These are phyloP conservation scores for Centropyge bicolor DNA, from an alignment of 2,797 vertebrate genomes.

Conservation along the genomic window DNA sequence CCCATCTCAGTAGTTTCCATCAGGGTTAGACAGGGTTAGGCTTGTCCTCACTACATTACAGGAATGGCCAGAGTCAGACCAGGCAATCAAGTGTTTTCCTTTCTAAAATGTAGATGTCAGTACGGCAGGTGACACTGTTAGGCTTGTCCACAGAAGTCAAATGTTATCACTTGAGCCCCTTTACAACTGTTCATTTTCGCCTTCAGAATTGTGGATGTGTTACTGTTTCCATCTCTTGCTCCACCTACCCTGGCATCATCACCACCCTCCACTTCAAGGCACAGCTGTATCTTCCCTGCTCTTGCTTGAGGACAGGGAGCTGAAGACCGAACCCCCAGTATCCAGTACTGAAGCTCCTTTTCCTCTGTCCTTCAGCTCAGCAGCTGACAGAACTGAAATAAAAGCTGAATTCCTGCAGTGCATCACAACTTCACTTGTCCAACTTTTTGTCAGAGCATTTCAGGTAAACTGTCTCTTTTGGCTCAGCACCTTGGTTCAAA, in stretches of 20 bases:
- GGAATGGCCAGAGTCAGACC: slow-evolving; percentile 1
- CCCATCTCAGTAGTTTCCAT: not conserved
- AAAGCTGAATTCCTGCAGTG: slow-evolving; percentile 9
- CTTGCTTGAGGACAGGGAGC: not conserved
- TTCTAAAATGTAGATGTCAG: not conserved
- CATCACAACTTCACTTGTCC: slow-evolving; percentile 8
- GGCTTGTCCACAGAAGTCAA: slow-evolving; percentile 2
- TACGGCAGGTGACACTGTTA: not conserved
- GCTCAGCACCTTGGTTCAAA: slow-evolving; percentile 11
- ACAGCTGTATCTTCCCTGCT: slow-evolving; percentile 32
- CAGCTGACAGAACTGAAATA: slow-evolving; percentile 18
- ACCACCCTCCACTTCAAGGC: slow-evolving; percentile 45
- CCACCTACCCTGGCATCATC: not conserved
- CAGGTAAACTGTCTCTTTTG: slow-evolving; percentile 7
- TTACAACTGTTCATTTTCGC: not conserved
- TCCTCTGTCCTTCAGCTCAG: slow-evolving; percentile 25
- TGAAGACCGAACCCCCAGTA: slow-evolving; percentile 1
- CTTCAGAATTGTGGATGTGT: not conserved
- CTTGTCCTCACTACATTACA: not conserved
- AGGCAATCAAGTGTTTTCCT: slow-evolving; percentile 7
- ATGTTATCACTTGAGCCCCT: not conserved
- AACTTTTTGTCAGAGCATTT: slow-evolving; percentile 24
- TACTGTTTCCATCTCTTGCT: not conserved
- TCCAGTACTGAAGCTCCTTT: not conserved
- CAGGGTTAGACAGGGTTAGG: not conserved